Evolutionary conservation across 2,888 invertebrate species (phyloP).

Genomic region (Dorcus parallelipipedus): DNA sequence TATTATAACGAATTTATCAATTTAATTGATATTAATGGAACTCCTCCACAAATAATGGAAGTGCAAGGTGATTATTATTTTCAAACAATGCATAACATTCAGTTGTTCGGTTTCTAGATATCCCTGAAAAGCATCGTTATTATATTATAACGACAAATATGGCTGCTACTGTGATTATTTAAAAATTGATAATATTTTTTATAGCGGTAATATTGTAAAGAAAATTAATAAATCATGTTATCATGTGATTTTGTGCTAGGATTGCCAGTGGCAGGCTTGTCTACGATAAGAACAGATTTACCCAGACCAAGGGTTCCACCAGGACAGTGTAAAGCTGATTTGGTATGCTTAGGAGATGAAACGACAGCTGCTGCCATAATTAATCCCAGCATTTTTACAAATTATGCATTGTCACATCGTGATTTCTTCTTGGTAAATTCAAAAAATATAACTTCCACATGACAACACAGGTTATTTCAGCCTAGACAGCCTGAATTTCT

Average conservation of each 20-base stretch:
- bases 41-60: background rate
- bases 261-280: conserved; percentile 36
- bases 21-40: conserved; percentile 49
- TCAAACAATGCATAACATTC: background rate
- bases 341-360: conserved; percentile 40
- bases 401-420: conserved; percentile 44
- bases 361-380: conserved; percentile 42
- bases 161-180: conserved; percentile 38
- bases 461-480: conserved; percentile 26
- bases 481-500: conserved; percentile 41
- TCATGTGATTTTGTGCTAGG: conserved; percentile 20
- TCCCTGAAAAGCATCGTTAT: conserved; percentile 34
- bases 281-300: conserved; percentile 36
- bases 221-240: conserved; percentile 3
- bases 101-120: conserved; percentile 28
- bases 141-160: conserved; percentile 38
- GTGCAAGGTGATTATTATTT: background rate
- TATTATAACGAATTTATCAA: conserved; percentile 53
- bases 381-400: conserved; percentile 49
- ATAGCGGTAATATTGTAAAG: conserved; percentile 29
- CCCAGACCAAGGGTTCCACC: conserved; percentile 30
- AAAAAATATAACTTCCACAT: background rate
- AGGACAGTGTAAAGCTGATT: conserved; percentile 35
- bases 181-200: conserved; percentile 40
- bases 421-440: conserved; percentile 46